A percentile compares a stretch with the other conserved stretches of the same genome.
These are phyloP conservation scores for Barbus barbus DNA, from an alignment of 2,113 vertebrate genomes.

Conservation along the genomic window DNA sequence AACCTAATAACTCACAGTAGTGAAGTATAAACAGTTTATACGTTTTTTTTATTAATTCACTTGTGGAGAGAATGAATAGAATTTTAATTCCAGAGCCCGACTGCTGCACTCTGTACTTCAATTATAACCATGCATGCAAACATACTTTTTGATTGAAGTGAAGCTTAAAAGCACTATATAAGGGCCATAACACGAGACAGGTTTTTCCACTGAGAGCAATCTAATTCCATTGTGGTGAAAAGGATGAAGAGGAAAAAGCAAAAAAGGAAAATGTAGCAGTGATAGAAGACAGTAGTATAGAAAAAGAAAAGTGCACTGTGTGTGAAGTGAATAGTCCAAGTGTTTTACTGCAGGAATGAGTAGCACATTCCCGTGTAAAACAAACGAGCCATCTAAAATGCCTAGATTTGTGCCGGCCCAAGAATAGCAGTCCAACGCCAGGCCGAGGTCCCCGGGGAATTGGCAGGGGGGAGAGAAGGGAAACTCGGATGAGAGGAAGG, in stretches of 20 bases:
- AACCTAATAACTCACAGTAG: too few species aligned
- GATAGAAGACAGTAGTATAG: not conserved
- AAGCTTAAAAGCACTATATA: not conserved
- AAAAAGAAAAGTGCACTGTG: constrained; percentile 15
- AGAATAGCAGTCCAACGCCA: constrained; percentile 43
- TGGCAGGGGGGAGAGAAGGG: constrained; percentile 24
- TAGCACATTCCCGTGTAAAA: constrained; percentile 50
- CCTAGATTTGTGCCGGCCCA: constrained; percentile 51
- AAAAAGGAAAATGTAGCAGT: constrained; percentile 1
- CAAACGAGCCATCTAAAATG: constrained; percentile 50
- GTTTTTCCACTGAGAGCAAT: not conserved
- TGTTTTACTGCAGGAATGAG: constrained; percentile 21
- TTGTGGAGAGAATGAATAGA: too few species aligned
- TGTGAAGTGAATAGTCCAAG: not conserved
- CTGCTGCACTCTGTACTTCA: not conserved
- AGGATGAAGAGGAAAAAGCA: not conserved
- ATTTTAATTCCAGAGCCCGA: not conserved
- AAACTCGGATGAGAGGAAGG: constrained; percentile 39
- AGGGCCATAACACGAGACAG: not conserved
- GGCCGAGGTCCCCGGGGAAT: constrained; percentile 29
- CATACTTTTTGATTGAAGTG: not conserved
- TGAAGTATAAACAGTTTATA: too few species aligned
- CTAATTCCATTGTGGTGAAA: not conserved
- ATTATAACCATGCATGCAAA: not conserved
- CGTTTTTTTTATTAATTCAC: too few species aligned